A percentile compares a stretch with the other conserved stretches of the same genome.
Evolutionary conservation across 2,113 vertebrate genomes (phyloP).

Genomic region (Heterotilapia buettikoferi): DNA sequence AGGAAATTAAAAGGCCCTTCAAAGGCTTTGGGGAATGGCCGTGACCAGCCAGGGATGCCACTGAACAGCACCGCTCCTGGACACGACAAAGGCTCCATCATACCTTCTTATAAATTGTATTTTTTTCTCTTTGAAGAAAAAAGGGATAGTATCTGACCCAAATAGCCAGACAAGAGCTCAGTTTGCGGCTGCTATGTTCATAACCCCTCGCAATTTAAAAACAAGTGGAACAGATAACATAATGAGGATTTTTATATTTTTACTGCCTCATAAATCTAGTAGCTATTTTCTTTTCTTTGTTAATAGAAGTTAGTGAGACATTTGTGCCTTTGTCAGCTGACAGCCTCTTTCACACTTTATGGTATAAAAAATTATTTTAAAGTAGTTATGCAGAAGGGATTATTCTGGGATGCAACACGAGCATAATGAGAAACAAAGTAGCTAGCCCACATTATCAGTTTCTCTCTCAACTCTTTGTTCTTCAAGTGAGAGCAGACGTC

Average conservation of each 20-base stretch:
- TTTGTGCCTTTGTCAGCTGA: background rate
- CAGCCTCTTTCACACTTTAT: background rate
- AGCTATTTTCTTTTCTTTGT: background rate
- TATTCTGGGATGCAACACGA: background rate
- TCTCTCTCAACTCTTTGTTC: background rate
- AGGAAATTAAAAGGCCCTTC: slow-evolving; percentile 73
- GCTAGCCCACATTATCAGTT: background rate
- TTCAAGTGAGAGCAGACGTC: background rate
- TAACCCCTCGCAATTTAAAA: background rate
- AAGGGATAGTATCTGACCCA: slow-evolving; percentile 4
- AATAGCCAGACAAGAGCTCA: background rate
- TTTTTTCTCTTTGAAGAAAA: background rate
- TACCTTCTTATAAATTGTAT: background rate
- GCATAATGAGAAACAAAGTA: background rate
- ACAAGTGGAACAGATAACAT: background rate
- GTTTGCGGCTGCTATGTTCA: background rate
- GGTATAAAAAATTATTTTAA: background rate
- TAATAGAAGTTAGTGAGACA: background rate
- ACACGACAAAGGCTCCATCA: background rate
- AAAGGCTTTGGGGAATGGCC: slow-evolving; percentile 45
- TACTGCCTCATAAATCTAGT: background rate
- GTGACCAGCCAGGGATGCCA: slow-evolving; percentile 7
- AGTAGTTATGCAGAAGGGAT: background rate
- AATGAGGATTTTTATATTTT: background rate
- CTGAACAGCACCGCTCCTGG: background rate